phyloP scores from a whole-genome alignment of 2,113 vertebrate genomes.

The Brachyhypopomus gauderio region DNA sequence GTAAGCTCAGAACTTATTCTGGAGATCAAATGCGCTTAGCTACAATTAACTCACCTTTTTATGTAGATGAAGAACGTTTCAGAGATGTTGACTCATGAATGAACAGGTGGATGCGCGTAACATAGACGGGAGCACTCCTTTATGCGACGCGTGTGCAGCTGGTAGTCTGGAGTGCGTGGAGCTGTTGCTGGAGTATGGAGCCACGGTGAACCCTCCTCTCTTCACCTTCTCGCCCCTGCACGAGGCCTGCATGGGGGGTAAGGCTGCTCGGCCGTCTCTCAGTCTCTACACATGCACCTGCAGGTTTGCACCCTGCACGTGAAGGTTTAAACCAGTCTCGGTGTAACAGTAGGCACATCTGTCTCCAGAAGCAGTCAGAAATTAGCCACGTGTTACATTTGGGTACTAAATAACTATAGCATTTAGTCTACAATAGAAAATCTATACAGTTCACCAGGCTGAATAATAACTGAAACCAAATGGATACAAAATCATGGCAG shows the following conservation, averaged over 20 bases:
- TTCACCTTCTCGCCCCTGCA: slow-evolving; percentile 88
- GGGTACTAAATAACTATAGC: too few species aligned
- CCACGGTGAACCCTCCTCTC: slow-evolving; percentile 85
- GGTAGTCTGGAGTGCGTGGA: slow-evolving; percentile 86
- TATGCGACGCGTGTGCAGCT: slow-evolving; percentile 87
- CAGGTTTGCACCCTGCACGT: background rate
- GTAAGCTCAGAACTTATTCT: slow-evolving; percentile 61
- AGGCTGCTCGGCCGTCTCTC: slow-evolving; percentile 14
- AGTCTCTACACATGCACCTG: background rate
- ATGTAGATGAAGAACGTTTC: background rate
- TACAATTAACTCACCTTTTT: too few species aligned
- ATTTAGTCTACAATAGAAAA: too few species aligned
- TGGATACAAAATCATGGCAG: too few species aligned
- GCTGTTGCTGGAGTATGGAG: slow-evolving; percentile 82
- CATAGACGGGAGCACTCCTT: slow-evolving; percentile 89
- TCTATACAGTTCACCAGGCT: too few species aligned
- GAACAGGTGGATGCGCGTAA: slow-evolving; percentile 89
- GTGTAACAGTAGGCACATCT: too few species aligned
- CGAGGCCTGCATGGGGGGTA: slow-evolving; percentile 93
- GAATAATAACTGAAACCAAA: too few species aligned
- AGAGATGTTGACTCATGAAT: background rate
- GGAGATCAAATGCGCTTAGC: background rate
- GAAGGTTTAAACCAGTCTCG: too few species aligned
- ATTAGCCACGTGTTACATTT: too few species aligned
- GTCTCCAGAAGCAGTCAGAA: too few species aligned